Conservation (phyloP, 2,113 vertebrate genomes). For the Cinclus cinclus region DNA sequence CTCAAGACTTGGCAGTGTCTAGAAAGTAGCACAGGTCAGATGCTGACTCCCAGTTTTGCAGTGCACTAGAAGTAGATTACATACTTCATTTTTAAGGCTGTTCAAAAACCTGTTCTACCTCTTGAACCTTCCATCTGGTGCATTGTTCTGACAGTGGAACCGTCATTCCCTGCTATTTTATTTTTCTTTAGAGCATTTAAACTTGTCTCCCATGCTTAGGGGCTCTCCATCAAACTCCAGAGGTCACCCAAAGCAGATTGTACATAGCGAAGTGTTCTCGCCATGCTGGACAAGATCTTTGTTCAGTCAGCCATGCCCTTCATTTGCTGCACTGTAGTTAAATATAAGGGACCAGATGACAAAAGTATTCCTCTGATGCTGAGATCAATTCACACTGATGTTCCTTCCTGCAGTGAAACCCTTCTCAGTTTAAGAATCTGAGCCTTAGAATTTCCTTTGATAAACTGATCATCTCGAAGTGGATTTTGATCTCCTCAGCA, state of each 20-base stretch:
- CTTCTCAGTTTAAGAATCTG: background rate
- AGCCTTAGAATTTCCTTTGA: background rate
- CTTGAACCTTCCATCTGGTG: background rate
- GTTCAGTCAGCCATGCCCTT: too few relatives aligned
- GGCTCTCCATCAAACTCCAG: background rate
- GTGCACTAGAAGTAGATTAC: background rate
- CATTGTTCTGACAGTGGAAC: background rate
- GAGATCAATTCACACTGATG: background rate
- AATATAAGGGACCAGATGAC: background rate
- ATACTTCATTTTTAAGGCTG: background rate
- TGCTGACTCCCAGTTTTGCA: background rate
- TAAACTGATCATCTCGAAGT: background rate
- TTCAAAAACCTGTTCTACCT: background rate
- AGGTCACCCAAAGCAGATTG: background rate
- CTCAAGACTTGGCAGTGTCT: background rate
- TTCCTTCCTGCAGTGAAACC: background rate
- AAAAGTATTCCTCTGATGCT: background rate
- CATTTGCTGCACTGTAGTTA: background rate
- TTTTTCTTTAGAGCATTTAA: background rate
- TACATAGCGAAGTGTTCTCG: accelerated
- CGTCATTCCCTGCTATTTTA: background rate
- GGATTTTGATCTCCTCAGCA: background rate
- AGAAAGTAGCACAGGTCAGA: background rate
- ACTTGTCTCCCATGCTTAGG: background rate
- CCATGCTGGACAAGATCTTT: background rate